These are phyloP conservation scores for Trigoniulus corallinus DNA, from an alignment of 1,140 invertebrate genomes.

Conservation along the genomic window DNA sequence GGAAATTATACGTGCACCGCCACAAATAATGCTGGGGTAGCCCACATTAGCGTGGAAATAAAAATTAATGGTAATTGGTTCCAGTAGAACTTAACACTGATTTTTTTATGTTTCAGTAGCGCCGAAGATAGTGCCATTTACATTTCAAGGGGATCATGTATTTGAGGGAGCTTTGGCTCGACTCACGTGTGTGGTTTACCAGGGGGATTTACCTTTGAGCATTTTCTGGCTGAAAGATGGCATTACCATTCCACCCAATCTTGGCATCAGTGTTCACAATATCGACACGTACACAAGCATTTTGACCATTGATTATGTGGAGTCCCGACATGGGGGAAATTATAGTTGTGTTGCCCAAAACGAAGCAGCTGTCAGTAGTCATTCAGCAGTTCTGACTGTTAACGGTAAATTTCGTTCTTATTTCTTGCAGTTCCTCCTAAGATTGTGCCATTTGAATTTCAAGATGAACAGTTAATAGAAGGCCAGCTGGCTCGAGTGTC, in stretches of 20 bases:
- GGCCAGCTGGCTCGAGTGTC: constrained; percentile 67
- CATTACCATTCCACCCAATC: constrained; percentile 30
- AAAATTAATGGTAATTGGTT: constrained; percentile 1
- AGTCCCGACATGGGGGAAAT: constrained; percentile 64
- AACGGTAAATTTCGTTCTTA: too few species aligned
- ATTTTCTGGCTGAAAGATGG: constrained; percentile 46
- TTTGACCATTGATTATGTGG: constrained; percentile 73
- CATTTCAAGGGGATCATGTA: too few species aligned
- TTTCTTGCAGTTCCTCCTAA: constrained; percentile 14
- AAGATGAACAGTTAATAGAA: constrained; percentile 48
- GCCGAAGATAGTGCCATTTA: constrained; percentile 45
- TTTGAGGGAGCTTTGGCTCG: constrained; percentile 47
- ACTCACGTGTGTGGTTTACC: constrained; percentile 50
- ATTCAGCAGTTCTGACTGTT: constrained; percentile 24
- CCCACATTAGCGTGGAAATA: background rate
- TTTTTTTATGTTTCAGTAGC: constrained; percentile 34
- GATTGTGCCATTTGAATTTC: constrained; percentile 9
- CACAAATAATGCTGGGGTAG: constrained; percentile 2
- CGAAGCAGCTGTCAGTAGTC: constrained; percentile 18
- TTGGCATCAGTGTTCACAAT: constrained; percentile 38
- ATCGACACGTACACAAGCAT: too few species aligned
- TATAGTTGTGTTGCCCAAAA: constrained; percentile 68
- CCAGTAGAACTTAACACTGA: background rate
- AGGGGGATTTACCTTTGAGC: constrained; percentile 50
- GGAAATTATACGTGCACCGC: constrained; percentile 14